Percentiles rank a stretch among this genome's conserved stretches.
Conservation (phyloP, 1,140 invertebrate genomes). For the Drosophila leontia region DNA sequence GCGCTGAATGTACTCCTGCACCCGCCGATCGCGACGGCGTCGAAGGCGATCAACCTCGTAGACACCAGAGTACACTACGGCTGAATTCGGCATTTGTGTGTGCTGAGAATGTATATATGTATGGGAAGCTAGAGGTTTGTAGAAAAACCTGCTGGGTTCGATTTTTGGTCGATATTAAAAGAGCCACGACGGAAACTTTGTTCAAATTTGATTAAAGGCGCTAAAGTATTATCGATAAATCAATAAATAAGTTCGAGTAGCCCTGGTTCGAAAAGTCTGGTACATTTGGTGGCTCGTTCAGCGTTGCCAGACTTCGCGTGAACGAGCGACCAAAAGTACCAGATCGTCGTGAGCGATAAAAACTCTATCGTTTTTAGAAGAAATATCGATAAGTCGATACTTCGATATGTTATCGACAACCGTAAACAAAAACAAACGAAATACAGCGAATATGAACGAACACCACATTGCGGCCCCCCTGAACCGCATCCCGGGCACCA, state of each 20-base stretch:
- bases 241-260: neutral
- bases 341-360: too few relatives aligned
- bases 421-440: constrained; percentile 22
- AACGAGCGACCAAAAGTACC: too few relatives aligned
- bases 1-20: constrained; percentile 1
- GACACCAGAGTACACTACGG: constrained; percentile 11
- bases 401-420: too few relatives aligned
- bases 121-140: neutral
- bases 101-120: neutral
- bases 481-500: constrained; percentile 54
- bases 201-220: neutral
- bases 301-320: too few relatives aligned
- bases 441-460: constrained; percentile 30
- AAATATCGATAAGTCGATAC: too few relatives aligned
- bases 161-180: neutral
- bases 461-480: constrained; percentile 45
- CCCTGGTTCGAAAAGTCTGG: neutral
- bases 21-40: constrained; percentile 16
- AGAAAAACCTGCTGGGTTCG: neutral
- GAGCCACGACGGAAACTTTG: neutral
- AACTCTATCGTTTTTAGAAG: too few relatives aligned
- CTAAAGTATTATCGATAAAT: neutral
- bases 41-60: constrained; percentile 23
- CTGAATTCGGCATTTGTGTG: constrained; percentile 19
- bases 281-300: too few relatives aligned